These are phyloP conservation scores for Hydrotaea diabolus DNA, from an alignment of 2,888 invertebrate species.

Conservation along the genomic window DNA sequence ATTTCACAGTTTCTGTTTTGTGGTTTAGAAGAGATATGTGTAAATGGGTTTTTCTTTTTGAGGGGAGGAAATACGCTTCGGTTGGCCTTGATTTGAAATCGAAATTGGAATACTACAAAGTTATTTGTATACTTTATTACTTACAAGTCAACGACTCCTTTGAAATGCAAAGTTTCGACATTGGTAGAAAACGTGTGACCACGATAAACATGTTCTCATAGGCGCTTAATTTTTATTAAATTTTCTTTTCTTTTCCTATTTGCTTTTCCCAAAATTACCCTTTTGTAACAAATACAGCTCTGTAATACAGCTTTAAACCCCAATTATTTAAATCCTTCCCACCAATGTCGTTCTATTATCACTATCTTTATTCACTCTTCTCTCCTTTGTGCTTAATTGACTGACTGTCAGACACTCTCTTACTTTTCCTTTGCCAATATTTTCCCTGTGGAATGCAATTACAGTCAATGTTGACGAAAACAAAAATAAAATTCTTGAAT, in stretches of 20 bases:
- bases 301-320: not conserved
- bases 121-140: no score
- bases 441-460: constrained; percentile 34
- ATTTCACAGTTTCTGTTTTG: not conserved
- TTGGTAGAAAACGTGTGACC: no score
- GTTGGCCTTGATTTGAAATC: not conserved
- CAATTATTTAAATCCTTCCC: not conserved
- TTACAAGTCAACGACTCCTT: no score
- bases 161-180: no score
- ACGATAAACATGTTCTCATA: no score
- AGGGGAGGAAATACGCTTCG: no score
- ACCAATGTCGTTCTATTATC: not conserved
- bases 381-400: not conserved
- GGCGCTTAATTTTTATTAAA: no score
- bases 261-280: no score
- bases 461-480: constrained; percentile 31
- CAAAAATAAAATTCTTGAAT: constrained; percentile 31
- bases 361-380: not conserved
- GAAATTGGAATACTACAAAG: not conserved
- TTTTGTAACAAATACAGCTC: no score
- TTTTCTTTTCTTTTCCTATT: no score
- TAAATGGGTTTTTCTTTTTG: not conserved
- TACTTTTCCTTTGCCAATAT: not conserved
- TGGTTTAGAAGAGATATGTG: no score
- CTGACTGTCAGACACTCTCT: not conserved